Base-by-base conservation (phyloP, 1,140 invertebrate species). In the Leucophenga varia region DNA sequence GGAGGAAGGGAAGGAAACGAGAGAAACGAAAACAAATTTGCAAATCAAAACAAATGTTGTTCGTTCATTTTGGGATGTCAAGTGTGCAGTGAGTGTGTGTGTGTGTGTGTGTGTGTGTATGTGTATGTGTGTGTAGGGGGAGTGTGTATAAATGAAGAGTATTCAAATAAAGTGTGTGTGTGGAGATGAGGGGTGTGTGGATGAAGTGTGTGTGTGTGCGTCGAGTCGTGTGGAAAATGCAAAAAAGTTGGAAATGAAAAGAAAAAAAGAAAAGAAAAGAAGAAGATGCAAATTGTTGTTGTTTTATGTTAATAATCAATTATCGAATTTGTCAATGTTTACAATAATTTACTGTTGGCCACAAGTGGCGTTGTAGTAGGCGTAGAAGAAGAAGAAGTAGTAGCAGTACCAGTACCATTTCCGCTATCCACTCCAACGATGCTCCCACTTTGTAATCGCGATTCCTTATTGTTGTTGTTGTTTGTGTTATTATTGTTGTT, bases 301-400 rank as follows among this genome's bases (percentile, higher is more conserved):
- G 64, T 64, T 68, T 63, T 63, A 72, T 72, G 69, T 69, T 72
- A 72, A 72, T 63, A 72, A 64, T 50, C 61, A 69, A 63, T 52
- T 60, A 60, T 72, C 63, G 59, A 67, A 67, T 67, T 68, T 57
- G 56, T 67, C 61, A n/a, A 73, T 74, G 71, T 74, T 74, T 74
- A 74, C 71, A 74, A 74, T 74, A 74, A 74, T 74, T 74, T 74
- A 74, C 71, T 74, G 71, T 74, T 74, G 71, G 67, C 71, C 70
- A 68, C 65, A 70, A 72, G 61, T 61, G 70, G 70, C 70, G 70
- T 73, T 73, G 70, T 72, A 61, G 64, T 69, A 64, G 61, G 47
- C 68, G 64, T 57, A 64, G 59, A 55, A 65, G 68, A 54, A 69
- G 69, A 59, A 49, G 51, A 39, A 54, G 58, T 60, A 63, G 68